Evolutionary conservation across 2,797 vertebrate species (phyloP), one percentile per base, ranked within the genome.

Genomic region (Varecia variegata): DNA sequence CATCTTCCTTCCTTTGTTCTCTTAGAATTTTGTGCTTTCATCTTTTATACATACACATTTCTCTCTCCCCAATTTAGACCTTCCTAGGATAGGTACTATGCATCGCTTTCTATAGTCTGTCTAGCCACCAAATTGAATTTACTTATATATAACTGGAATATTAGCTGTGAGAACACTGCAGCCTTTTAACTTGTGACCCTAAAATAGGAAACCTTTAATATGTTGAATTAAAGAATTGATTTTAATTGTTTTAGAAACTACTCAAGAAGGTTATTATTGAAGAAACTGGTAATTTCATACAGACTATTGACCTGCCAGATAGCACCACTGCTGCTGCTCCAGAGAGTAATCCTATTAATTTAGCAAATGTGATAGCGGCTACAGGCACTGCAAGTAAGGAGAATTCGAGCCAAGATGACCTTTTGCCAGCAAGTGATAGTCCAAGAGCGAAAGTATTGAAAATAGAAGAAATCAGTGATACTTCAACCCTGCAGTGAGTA

Each of bases 391-490:
- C 90, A 56, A 95, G 82, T 97, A 98, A 86, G 96, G 97, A 98
- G 74, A 86, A 71, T 93, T 94, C 97, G 20, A 95, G 81, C 47
- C 97, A 98, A 52, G 98, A 97, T 5, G 95, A 97, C 43, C 90
- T 97, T 0, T 98, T 98, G 40, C 98, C 98, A 11, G 60, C 98
- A 94, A 97, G 96, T 6, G 98, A 98, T 5, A 98, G 97, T 74
- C 99, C 99, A 40, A 99, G 98, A 95, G 99, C 99, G 96, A 99
- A 99, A 98, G 99, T 99, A 89, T 98, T 99, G 96, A 99, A 99
- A 98, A 99, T 99, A 7, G 99, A 99, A 98, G 99, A 99, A 98
- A 95, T 98, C 5, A 92, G 98, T 43, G 98, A 98, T 79, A 20
- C 47, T 0, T 88, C 98, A 40, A 71, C 95, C 18, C 62, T 82